Evolutionary conservation across 2,797 vertebrate species (phyloP).

Genomic region (Cephalopachus bancanus): DNA sequence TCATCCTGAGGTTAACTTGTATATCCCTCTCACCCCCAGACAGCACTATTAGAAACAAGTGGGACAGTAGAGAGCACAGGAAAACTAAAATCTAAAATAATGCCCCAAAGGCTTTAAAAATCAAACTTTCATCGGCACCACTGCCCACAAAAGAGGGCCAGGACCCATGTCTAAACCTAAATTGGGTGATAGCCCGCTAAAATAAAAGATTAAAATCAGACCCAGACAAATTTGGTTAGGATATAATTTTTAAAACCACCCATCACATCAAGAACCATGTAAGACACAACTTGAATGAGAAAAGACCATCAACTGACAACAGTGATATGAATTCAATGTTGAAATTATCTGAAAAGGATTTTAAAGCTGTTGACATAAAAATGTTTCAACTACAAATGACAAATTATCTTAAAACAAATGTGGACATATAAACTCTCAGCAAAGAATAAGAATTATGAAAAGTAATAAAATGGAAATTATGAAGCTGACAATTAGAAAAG

Average conservation of each 20-base stretch:
- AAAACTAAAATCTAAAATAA: background rate
- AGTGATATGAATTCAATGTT: background rate
- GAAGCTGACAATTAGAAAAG: background rate
- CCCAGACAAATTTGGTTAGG: background rate
- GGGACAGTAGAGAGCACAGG: background rate
- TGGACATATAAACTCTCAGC: background rate
- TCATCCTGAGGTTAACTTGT: background rate
- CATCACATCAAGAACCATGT: background rate
- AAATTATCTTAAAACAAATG: background rate
- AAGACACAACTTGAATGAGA: background rate
- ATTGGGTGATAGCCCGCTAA: background rate
- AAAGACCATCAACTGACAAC: background rate
- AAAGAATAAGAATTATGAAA: background rate
- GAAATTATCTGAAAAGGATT: background rate
- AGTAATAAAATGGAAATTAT: background rate
- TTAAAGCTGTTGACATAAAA: background rate
- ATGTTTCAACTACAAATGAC: background rate
- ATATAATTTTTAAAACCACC: background rate
- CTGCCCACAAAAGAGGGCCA: background rate
- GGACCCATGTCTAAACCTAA: background rate
- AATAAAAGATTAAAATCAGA: background rate
- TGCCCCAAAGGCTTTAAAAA: background rate
- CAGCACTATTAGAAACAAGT: background rate
- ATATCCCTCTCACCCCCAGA: background rate
- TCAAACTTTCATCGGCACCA: background rate